Conservation (phyloP, 2,797 vertebrate genomes). For the Chelmon rostratus region DNA sequence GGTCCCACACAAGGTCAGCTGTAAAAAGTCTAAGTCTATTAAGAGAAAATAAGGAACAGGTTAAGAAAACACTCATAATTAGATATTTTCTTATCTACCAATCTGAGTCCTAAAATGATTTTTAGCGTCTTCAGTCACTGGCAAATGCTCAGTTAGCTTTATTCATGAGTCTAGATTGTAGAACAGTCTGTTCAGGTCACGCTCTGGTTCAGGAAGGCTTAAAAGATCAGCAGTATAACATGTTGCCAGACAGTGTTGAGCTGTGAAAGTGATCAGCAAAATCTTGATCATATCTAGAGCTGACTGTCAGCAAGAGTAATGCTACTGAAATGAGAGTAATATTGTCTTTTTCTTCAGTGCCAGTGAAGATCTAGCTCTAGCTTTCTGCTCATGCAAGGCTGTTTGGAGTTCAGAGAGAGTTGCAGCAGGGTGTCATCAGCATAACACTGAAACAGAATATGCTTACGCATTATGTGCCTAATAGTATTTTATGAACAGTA, state of each 20-base stretch:
- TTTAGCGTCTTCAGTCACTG: background rate
- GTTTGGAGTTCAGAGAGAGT: background rate
- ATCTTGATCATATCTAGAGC: conserved; percentile 1
- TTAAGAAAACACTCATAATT: background rate
- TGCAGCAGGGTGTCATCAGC: conserved; percentile 29
- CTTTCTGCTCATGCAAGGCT: background rate
- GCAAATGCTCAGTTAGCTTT: background rate
- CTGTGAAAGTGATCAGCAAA: conserved; percentile 36
- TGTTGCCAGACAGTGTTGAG: conserved; percentile 9
- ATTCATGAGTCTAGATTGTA: background rate
- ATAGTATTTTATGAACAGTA: background rate
- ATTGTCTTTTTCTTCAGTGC: background rate
- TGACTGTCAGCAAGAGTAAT: background rate
- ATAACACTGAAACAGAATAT: background rate
- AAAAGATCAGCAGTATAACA: conserved; percentile 28
- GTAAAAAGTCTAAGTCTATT: background rate
- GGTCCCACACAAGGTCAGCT: background rate
- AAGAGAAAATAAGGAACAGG: background rate
- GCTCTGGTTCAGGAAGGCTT: conserved; percentile 30
- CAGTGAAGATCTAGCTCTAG: background rate
- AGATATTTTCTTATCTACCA: background rate
- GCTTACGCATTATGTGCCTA: background rate
- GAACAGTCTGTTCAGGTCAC: conserved; percentile 27
- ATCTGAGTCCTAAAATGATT: background rate
- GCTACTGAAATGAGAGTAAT: background rate